Evolutionary conservation across 2,888 invertebrate genomes (phyloP), one percentile per base, ranked within the genome.

Genomic region (Hermaeophaga mercurialis): DNA sequence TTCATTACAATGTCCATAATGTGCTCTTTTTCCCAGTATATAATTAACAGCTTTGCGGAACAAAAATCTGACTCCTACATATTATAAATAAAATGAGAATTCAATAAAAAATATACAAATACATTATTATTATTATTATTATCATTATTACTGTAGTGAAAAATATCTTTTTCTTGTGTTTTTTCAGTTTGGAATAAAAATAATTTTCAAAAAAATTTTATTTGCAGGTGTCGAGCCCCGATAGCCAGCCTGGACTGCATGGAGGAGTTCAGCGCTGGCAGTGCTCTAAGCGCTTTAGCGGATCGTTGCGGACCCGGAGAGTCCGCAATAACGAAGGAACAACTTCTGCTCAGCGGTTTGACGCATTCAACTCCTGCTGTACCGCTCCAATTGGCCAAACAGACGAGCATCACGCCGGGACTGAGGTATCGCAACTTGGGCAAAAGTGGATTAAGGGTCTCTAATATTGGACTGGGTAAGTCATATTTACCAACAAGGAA

Each of bases 201-300:
- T n/a, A 22, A 22, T 22, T 5, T 22, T 22, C 22, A 22, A 22
- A 22, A 28, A 28, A 6, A 28, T 12, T 17, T 3, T 48, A 11
- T 19, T 18, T 36, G 15, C 80, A 89, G 93, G 86, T 93, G 91
- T 84, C 88, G 93, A 75, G 93, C 93, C 70, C 93, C 93, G 69
- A 93, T 93, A 80, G 93, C 93, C 69, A 93, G 92, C 75, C 82
- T 93, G 77, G 93, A 94, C 84, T 94, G 93, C 80, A 93, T 94
- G 92, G 93, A 93, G 82, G 94, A 93, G 82, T 91, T 93, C 82
- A 91, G 90, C 79, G 89, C 81, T 70, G 77, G 82, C 73, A 75
- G 78, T 79, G 77, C 81, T 73, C 69, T 74, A 44, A 76, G 76
- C 64, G 79, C 78, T 56, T 67, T 78, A 33, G 78, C 78, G 36